Evolutionary conservation across 2,888 invertebrate species (phyloP), one percentile per base, ranked within the genome.

Genomic region (Invenusta paracnida): DNA sequence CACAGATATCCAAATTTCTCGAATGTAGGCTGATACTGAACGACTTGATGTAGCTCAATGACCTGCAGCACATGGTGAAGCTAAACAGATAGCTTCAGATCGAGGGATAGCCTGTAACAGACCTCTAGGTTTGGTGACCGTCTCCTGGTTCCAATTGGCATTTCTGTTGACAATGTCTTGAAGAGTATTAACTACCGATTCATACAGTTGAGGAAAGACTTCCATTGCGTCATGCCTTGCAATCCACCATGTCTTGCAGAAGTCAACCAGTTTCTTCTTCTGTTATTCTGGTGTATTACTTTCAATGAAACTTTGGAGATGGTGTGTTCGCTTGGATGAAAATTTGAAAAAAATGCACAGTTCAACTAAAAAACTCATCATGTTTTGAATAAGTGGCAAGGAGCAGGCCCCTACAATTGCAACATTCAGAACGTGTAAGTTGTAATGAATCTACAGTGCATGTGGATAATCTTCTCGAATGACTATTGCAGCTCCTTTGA

Each of bases 291-390:
- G 73, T 23, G 73, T 73, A 73, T 73, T 73, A 23, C 2, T 23
- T 73, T 73, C 73, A 73, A 13, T 73, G 73, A 73, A 73, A 73
- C 73, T 73, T 73, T 73, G 73, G 25, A 73, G 25, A 73, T 73
- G 27, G 73, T 73, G 73, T 73, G 73, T 73, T 73, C 17, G 73
- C 73, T 73, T 73, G 17, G 17, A 23, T 25, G 73, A 73, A 73
- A 73, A 73, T 73, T 73, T 73, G 73, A 73, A 73, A 73, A n/a
- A 25, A 73, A 73, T 73, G 25, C 73, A 73, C 73, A 73, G 25
- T 25, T 73, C 73, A 73, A 73, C 27, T 73, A 73, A 73, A 73
- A 73, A 5, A 73, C 73, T 23, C 73, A 73, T 73, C 27, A 73
- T 73, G 23, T 73, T 73, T 73, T 73, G 73, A 23, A 73, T 48